Evolutionary conservation across 2,888 invertebrate genomes (phyloP), one percentile per base, ranked within the genome.

Genomic region (Anorthoa munda): DNA sequence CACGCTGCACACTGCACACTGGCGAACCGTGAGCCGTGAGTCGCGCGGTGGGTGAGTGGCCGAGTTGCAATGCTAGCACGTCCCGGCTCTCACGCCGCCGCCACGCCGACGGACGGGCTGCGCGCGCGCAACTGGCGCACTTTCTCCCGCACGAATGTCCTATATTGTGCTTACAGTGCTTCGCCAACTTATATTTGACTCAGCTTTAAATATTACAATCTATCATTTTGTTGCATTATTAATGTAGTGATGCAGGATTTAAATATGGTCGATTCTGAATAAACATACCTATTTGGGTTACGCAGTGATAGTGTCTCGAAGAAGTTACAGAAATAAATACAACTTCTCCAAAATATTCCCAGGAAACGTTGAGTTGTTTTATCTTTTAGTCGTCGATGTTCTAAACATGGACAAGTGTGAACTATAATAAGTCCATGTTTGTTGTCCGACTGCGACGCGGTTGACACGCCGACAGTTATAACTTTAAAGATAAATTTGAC

Each of bases 141-240:
- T 95, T 95, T 95, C 95, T 89, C 92, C 89, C 79, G 89, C 95
- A 95, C 94, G 95, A 93, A 84, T 90, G 93, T 86, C 93, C 94
- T 91, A 93, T 94, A 92, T 86, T 89, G 83, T 81, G 85, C 86
- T 84, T 87, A 81, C 84, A 87, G 86, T 89, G 88, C 90, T 87
- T 83, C 85, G 84, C 87, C 89, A 88, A 92, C 91, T 92, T 88
- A 88, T 88, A 77, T 79, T 71, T 31, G 72, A 80, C 69, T 77
- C 17, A 51, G 4, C 12, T 23, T 58, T 15, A 21, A 39, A 58
- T 17, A n/a, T 26, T 18, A 53, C 21, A 17, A 17, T 18, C n/a
- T 21, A 12, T 50, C 7, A 17, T 23, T 48, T 4, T 15, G 2
- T 21, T 48, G 18, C 1, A 18, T 21, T 63, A 15, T 9, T n/a